These are phyloP conservation scores for Sander lucioperca DNA, from an alignment of 2,113 vertebrate genomes.

Conservation along the genomic window DNA sequence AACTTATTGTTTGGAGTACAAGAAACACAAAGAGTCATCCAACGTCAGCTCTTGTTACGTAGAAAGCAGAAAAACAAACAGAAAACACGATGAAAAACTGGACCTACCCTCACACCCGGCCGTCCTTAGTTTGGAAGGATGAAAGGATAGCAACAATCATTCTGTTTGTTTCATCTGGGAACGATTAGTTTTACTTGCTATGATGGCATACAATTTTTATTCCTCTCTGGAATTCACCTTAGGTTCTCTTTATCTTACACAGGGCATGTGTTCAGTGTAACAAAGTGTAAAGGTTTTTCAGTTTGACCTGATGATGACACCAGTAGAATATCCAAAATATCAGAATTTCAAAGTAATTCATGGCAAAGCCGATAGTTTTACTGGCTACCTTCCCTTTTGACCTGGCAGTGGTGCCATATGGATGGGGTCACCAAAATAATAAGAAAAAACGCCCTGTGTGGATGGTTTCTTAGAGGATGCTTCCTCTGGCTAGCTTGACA, in stretches of 20 bases:
- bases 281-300: too few species aligned
- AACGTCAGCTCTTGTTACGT: constrained; percentile 22
- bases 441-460: too few species aligned
- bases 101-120: background rate
- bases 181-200: background rate
- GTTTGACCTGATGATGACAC: too few species aligned
- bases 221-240: background rate
- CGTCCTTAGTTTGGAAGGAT: background rate
- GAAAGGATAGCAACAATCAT: background rate
- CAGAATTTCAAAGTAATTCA: too few species aligned
- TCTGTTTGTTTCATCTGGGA: background rate
- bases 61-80: constrained; percentile 49
- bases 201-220: background rate
- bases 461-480: too few species aligned
- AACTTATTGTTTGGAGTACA: constrained; percentile 17
- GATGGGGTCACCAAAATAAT: too few species aligned
- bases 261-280: too few species aligned
- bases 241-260: background rate
- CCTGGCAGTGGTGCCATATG: too few species aligned
- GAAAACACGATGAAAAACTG: background rate
- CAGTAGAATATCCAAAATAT: too few species aligned
- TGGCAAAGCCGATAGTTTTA: too few species aligned
- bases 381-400: too few species aligned
- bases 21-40: background rate
- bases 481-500: too few species aligned